A percentile compares a stretch with the other conserved stretches of the same genome.
phyloP scores from a whole-genome alignment of 2,797 vertebrate species.

The Cossypha heuglini region DNA sequence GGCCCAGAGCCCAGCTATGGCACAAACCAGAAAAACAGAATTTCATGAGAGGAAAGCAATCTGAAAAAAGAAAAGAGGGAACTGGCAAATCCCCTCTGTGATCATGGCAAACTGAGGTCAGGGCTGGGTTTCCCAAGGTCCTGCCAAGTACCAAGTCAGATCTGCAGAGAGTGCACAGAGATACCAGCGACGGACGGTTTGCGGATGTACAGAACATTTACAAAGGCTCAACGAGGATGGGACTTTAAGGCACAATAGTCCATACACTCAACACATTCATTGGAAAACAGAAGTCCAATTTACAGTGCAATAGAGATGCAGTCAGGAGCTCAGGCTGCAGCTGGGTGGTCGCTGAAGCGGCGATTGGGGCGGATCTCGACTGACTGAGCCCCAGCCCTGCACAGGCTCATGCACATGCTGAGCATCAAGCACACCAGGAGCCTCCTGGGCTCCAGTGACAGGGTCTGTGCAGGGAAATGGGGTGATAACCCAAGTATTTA shows the following conservation, averaged over 20 bases:
- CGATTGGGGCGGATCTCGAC: background rate
- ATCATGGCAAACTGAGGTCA: background rate
- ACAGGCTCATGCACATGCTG: background rate
- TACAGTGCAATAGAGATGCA: conserved; percentile 49
- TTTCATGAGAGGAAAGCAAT: background rate
- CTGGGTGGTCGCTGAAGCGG: background rate
- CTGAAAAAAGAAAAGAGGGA: background rate
- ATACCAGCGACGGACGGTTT: background rate
- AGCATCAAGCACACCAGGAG: background rate
- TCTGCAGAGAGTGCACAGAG: background rate
- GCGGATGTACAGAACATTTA: conserved; percentile 24
- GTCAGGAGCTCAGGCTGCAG: conserved; percentile 18
- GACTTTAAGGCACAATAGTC: conserved; percentile 68
- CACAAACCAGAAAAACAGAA: background rate
- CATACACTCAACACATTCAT: conserved; percentile 56
- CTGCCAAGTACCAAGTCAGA: background rate
- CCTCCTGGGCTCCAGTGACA: background rate
- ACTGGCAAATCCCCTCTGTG: background rate
- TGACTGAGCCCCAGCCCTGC: background rate
- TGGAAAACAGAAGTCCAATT: conserved; percentile 27
- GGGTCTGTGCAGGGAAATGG: background rate
- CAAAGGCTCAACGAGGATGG: conserved; percentile 33
- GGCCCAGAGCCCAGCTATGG: background rate
- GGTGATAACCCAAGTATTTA: background rate
- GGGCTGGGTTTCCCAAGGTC: background rate